A percentile compares a stretch with the other conserved stretches of the same genome.
Conservation (phyloP, 1,140 invertebrate species). For the Hyposmocoma kahamanoa region DNA sequence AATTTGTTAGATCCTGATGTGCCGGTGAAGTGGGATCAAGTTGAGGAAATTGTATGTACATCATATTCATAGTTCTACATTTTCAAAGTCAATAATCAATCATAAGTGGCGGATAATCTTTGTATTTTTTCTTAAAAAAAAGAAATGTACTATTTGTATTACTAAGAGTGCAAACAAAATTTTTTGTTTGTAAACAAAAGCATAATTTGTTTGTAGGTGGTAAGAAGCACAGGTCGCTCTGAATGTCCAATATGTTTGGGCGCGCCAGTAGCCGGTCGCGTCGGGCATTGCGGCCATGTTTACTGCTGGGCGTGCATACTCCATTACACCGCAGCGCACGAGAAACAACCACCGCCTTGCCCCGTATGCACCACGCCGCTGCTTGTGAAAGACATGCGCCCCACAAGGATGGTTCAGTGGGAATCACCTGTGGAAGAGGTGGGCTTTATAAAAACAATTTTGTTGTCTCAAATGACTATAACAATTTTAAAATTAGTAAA, state of each 20-base stretch:
- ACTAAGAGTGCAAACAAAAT: too few relatives aligned
- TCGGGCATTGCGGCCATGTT: conserved; percentile 95
- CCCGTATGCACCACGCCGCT: conserved; percentile 91
- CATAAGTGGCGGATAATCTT: too few relatives aligned
- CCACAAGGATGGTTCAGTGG: conserved; percentile 53
- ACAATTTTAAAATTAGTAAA: too few relatives aligned
- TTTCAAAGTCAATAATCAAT: too few relatives aligned
- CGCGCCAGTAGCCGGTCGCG: conserved; percentile 88
- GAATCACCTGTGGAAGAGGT: conserved; percentile 51
- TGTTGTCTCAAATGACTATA: too few relatives aligned
- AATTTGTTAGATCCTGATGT: conserved; percentile 89
- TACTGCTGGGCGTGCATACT: conserved; percentile 97
- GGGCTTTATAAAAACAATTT: too few relatives aligned
- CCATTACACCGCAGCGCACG: conserved; percentile 91
- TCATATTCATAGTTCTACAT: too few relatives aligned
- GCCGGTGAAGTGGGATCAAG: conserved; percentile 91
- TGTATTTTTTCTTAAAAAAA: too few relatives aligned
- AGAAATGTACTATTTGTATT: too few relatives aligned
- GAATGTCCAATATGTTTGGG: conserved; percentile 95
- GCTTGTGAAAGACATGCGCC: conserved; percentile 84
- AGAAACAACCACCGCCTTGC: conserved; percentile 81
- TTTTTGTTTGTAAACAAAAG: too few relatives aligned
- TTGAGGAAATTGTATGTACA: conserved; percentile 92
- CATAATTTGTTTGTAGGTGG: conserved; percentile 45
- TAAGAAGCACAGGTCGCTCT: conserved; percentile 75